Evolutionary conservation across 1,140 invertebrate genomes (phyloP), one percentile per base, ranked within the genome.

Genomic region (Arctopsyche grandis): DNA sequence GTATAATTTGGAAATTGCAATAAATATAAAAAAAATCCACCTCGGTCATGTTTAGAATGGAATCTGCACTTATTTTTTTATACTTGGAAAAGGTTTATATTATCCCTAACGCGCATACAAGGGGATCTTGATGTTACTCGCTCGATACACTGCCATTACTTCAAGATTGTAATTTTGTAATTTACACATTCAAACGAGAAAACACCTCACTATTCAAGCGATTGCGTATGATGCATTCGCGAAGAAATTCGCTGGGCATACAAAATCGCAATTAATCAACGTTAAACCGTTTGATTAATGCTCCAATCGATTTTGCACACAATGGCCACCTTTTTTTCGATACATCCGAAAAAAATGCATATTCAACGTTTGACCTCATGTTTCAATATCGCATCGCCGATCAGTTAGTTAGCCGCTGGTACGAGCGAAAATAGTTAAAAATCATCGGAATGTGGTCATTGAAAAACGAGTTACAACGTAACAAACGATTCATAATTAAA

Each of bases 1-100:
- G 63, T 66, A 66, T 66, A 66, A 66, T 66, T 66, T 66, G 63
- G 63, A 21, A 66, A 66, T 21, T 66, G 24, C 24, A 66, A 66
- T 66, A 66, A 66, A 66, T 66, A 66, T 26, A 22, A 60, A 60
- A 19, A 60, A 60, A 29, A 66, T 16, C 1, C 58, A 24, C 3
- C 22, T 66, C 26, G 12, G 48, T 12, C 63, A 66, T 66, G 63
- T 66, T 66, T 66, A 66, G 63, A 66, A 29, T 66, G 63, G 63
- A 66, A 66, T 66, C 24, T 29, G 63, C 9, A 66, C 63, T 22
- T 66, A 7, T 24, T 66, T 52, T 12, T 16, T 52, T 52, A 38
- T 7, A 38, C 16, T 52, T 12, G 48, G 16, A 52, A 14, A 52
- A 12, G 16, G 16, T 14, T 52, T 52, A 52, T 52, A 12, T 52